Conservation (phyloP, 2,888 invertebrate species). For the Cabera pusaria region DNA sequence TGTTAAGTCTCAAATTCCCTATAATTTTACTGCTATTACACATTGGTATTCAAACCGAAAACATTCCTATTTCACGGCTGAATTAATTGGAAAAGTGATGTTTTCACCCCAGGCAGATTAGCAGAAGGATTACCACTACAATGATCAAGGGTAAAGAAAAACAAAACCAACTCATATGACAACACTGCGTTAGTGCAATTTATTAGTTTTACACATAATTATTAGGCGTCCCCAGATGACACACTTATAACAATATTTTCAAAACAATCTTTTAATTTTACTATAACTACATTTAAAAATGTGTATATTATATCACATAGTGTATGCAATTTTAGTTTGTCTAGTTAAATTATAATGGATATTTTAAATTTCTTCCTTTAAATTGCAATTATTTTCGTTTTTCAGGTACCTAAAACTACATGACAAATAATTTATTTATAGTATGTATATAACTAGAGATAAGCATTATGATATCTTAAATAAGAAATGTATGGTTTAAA, state of each 20-base stretch:
- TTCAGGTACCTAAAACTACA: slow-evolving; percentile 23
- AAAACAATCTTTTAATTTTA: slow-evolving; percentile 55
- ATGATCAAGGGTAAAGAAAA: slow-evolving; percentile 54
- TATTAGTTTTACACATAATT: slow-evolving; percentile 44
- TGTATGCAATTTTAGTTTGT: slow-evolving; percentile 53
- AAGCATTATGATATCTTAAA: background rate
- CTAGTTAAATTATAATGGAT: slow-evolving; percentile 34
- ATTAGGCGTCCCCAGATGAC: slow-evolving; percentile 51
- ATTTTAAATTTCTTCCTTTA: slow-evolving; percentile 29
- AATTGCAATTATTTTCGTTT: slow-evolving; percentile 6
- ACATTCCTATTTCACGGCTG: too few species aligned
- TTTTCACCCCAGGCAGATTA: too few species aligned
- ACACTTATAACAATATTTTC: slow-evolving; percentile 65
- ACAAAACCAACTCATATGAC: slow-evolving; percentile 53
- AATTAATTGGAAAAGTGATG: too few species aligned
- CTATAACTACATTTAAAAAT: slow-evolving; percentile 70
- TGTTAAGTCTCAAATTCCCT: too few species aligned
- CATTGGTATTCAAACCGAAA: too few species aligned
- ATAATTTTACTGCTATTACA: too few species aligned
- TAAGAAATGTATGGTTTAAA: background rate
- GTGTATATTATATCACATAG: slow-evolving; percentile 80
- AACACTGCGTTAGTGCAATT: slow-evolving; percentile 74
- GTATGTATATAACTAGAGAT: slow-evolving; percentile 4
- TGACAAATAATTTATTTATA: slow-evolving; percentile 5
- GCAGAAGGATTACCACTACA: too few species aligned